Conservation (phyloP, 2,888 invertebrate species). For the Gryllus longicercus region DNA sequence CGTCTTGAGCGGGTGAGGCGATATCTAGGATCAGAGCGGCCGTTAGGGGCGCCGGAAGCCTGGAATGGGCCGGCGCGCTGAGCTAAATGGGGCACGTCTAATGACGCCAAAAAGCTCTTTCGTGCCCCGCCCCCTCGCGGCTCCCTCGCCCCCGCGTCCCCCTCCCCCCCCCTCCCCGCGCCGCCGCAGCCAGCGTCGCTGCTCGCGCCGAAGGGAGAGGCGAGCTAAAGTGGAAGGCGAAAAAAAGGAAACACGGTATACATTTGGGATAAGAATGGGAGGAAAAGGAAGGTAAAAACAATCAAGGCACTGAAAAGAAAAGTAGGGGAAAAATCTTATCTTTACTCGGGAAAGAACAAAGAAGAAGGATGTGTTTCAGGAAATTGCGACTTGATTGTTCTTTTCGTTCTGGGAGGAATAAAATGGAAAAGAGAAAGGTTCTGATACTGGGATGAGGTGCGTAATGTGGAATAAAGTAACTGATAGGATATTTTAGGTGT, state of each 20-base stretch:
- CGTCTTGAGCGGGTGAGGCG: conserved; percentile 7
- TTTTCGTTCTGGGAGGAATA: conserved; percentile 17
- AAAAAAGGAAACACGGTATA: neutral
- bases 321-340: neutral
- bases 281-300: conserved; percentile 4
- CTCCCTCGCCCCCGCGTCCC: neutral
- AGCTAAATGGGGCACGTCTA: conserved; percentile 10
- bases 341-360: conserved; percentile 1
- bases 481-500: neutral
- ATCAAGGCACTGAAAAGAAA: conserved; percentile 1
- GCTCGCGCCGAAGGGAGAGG: neutral
- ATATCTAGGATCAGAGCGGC: conserved; percentile 17
- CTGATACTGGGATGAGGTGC: conserved; percentile 1
- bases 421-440: conserved; percentile 4
- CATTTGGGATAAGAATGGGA: conserved; percentile 17
- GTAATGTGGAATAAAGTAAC: conserved; percentile 17
- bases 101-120: conserved; percentile 17
- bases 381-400: conserved; percentile 17
- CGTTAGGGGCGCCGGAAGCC: neutral
- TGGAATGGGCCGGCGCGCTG: conserved; percentile 8
- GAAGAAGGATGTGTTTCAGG: conserved; percentile 17
- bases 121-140: neutral
- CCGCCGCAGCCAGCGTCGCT: neutral
- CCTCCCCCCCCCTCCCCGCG: neutral
- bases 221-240: neutral